Percentiles rank a stretch among this genome's conserved stretches.
These are phyloP conservation scores for Eutolmus rufibarbis DNA, from an alignment of 2,888 invertebrate genomes.

Conservation along the genomic window DNA sequence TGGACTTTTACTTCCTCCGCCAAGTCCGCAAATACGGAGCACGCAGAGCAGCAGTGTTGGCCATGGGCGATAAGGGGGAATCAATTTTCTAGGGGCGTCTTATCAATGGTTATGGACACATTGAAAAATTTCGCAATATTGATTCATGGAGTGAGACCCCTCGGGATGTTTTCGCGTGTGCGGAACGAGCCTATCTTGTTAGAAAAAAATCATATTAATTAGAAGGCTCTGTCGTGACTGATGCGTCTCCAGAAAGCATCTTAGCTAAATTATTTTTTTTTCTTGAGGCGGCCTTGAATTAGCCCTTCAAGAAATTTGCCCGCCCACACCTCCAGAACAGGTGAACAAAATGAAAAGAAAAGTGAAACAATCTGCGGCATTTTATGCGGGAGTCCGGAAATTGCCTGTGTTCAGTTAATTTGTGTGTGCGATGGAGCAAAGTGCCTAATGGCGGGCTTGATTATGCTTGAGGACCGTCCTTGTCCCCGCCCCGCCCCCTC, in stretches of 20 bases:
- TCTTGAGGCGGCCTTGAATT: neutral
- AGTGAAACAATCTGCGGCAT: neutral
- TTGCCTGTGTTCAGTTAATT: neutral
- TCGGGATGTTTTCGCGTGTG: neutral
- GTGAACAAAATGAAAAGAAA: neutral
- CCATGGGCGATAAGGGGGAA: neutral
- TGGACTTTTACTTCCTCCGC: neutral
- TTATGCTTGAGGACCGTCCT: neutral
- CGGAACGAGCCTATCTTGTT: neutral
- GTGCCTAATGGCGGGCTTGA: neutral
- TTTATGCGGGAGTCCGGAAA: neutral
- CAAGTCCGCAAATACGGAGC: neutral
- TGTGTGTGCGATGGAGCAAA: neutral
- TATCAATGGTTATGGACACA: neutral
- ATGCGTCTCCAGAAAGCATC: neutral
- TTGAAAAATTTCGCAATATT: neutral
- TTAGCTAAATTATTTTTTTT: neutral
- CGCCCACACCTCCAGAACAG: neutral
- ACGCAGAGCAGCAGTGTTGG: neutral
- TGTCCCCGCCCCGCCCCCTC: neutral
- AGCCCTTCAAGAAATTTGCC: neutral
- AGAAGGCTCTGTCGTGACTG: neutral
- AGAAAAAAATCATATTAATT: neutral
- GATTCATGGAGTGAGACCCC: neutral
- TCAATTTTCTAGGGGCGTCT: neutral